Conservation (phyloP, 2,113 vertebrate species). For the Colaptes auratus region DNA sequence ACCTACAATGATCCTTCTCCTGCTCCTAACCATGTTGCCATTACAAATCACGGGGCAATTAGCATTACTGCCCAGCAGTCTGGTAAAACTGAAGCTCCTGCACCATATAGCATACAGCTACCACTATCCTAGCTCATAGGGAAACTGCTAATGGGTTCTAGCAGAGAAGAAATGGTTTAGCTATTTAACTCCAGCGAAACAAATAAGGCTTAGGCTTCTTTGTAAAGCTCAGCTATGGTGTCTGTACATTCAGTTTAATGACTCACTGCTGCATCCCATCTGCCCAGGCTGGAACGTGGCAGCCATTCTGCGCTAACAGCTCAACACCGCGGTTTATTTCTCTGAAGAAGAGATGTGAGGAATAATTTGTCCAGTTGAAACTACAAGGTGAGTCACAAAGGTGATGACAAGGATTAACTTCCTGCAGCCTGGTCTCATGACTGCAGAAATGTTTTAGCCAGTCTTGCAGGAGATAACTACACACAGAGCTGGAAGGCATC, state of each 20-base stretch:
- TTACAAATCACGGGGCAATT: neutral
- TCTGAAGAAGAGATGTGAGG: conserved; percentile 4
- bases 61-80: neutral
- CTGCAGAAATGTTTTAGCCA: neutral
- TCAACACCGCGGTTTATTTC: neutral
- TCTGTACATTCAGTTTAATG: conserved; percentile 20
- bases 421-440: neutral
- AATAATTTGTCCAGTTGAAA: neutral
- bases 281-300: conserved; percentile 9
- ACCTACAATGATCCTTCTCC: neutral
- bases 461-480: neutral
- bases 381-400: conserved; percentile 28
- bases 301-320: neutral
- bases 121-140: neutral
- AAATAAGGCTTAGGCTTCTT: neutral
- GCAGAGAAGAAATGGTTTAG: neutral
- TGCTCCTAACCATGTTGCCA: neutral
- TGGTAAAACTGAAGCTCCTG: neutral
- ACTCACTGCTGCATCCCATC: neutral
- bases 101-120: neutral
- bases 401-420: conserved; percentile 37
- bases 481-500: neutral
- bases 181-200: neutral
- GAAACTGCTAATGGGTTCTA: neutral
- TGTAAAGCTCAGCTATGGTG: neutral